Evolutionary conservation across 2,113 vertebrate species (phyloP).

Genomic region (Glaucomys volans): DNA sequence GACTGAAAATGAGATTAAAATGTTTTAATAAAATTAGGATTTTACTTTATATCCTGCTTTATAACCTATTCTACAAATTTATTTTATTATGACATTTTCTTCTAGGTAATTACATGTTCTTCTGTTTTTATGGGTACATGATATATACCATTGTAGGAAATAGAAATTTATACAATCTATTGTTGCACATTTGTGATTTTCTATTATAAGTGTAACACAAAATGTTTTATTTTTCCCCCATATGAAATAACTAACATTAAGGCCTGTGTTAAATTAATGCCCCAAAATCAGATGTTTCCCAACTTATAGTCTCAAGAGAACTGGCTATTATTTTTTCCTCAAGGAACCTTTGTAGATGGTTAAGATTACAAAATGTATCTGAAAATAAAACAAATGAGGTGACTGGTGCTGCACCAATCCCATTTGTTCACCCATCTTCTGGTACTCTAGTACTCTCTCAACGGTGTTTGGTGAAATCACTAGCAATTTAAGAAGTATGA

Average conservation of each 20-base stretch:
- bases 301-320: conserved; percentile 8
- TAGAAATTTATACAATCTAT: conserved; percentile 1
- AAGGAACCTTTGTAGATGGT: not conserved
- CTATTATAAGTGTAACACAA: not conserved
- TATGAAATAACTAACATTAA: not conserved
- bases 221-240: not conserved
- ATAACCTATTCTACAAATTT: not conserved
- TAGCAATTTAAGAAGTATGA: conserved; percentile 8
- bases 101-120: not conserved
- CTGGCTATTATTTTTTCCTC: not conserved
- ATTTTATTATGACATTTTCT: not conserved
- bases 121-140: not conserved
- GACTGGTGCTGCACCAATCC: not conserved
- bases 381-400: conserved; percentile 20
- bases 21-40: conserved; percentile 26
- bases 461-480: not conserved
- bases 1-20: not conserved
- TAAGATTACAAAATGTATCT: not conserved
- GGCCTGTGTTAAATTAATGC: not conserved
- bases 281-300: not conserved
- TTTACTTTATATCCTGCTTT: conserved; percentile 23
- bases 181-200: not conserved
- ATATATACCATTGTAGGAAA: not conserved
- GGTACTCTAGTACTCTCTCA: not conserved
- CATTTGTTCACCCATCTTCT: not conserved